Base-by-base conservation (phyloP, 1,140 invertebrate genomes). In the Drosophila insularis region DNA sequence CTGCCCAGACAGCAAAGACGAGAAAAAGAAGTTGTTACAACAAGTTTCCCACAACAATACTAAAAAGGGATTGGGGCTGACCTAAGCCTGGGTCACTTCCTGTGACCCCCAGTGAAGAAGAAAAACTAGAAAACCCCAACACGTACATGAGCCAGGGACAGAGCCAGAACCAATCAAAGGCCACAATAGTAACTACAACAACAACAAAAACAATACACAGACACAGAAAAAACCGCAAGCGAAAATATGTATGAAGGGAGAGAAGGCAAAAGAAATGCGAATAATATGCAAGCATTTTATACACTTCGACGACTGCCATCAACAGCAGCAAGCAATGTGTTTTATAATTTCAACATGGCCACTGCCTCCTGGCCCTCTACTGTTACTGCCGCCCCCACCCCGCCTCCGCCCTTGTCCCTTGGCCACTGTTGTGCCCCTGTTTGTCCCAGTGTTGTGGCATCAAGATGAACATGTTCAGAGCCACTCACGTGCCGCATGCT, bases 401-500 rank as follows among this genome's bases (percentile, higher is more conserved):
- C 7, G 2, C 43, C 43, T 10, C 32, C 32, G 7, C 8, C 10
- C 8, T 1, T 6, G 27, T 27, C 27, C 27, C 27, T 5, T 6
- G 27, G 10, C 32, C 7, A 2, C 32, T 35, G 11, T 37, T 37
- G 35, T 21, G 8, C 17, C 17, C 43, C 43, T 21, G 14, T 10
- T 21, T 11, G 6, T 21, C 8, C 19, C 1, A 50, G 17, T 37
- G 17, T 50, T 21, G 17, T 50, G 43, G 64, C 71, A 76, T 68
- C 75, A 59, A 76, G 78, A 76, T 81, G 78, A 86, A 78, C 81
- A 86, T 86, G 78, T 87, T 66, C 81, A 8, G 43, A 71, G 73
- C 68, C 74, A 71, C 81, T 86, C 82, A 86, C 81, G 81, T 86
- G 82, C 76, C 72, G 77, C 82, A 86, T 87, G 82, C 82, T 89